Percentiles rank a stretch among this genome's conserved stretches.
Evolutionary conservation across 2,113 vertebrate species (phyloP).

Genomic region (Thalassoma bifasciatum): DNA sequence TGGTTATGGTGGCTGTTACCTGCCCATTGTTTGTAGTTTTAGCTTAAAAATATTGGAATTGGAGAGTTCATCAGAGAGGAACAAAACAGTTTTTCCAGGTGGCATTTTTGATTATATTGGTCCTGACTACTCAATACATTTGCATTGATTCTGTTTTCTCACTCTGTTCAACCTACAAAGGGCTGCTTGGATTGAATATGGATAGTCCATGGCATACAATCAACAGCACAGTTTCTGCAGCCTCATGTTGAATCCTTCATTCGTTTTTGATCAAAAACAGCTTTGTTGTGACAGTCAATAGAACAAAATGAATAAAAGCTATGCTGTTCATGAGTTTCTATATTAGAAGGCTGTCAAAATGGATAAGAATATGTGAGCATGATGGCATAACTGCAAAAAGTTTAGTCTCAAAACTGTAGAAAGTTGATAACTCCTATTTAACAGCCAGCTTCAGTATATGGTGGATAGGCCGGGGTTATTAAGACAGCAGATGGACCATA

Average conservation of each 20-base stretch:
- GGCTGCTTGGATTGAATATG: neutral
- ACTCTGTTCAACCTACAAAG: neutral
- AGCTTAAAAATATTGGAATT: too few relatives aligned
- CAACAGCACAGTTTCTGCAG: neutral
- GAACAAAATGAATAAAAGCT: neutral
- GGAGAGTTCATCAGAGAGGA: neutral
- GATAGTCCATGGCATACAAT: neutral
- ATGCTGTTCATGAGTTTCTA: slow-evolving; percentile 15
- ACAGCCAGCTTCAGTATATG: slow-evolving; percentile 8
- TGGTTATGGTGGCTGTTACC: too few relatives aligned
- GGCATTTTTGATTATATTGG: neutral
- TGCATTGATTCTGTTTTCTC: neutral
- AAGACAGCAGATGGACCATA: slow-evolving; percentile 3
- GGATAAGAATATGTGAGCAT: neutral
- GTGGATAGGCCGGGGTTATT: slow-evolving; percentile 2
- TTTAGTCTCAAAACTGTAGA: neutral
- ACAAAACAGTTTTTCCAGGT: neutral
- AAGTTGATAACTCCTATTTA: slow-evolving; percentile 19
- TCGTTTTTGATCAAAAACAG: slow-evolving; percentile 10
- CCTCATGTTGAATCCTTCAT: neutral
- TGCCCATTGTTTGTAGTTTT: too few relatives aligned
- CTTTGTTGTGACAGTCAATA: neutral
- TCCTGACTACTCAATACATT: neutral
- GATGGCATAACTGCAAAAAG: neutral
- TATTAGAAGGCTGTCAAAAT: neutral